Conservation (phyloP, 2,797 vertebrate species). For the Heterohyrax brucei region DNA sequence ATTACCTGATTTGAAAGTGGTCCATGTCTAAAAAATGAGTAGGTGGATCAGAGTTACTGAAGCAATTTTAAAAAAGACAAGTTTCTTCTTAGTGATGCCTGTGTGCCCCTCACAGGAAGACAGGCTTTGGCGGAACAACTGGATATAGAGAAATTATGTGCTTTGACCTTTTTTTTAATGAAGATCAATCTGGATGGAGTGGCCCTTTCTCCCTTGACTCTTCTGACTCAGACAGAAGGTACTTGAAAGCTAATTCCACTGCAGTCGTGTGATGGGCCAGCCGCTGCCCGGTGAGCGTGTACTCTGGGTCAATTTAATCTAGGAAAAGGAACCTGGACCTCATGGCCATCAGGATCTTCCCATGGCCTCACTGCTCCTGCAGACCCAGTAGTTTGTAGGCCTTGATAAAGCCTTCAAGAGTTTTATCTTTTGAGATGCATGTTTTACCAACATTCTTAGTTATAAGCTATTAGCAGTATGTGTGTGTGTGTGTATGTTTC, state of each 20-base stretch:
- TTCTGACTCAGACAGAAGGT: background rate
- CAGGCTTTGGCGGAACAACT: background rate
- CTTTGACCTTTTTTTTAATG: background rate
- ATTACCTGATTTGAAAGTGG: background rate
- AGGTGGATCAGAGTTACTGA: background rate
- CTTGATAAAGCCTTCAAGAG: background rate
- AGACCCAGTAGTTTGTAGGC: background rate
- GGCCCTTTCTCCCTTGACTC: background rate
- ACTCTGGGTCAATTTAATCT: rapidly evolving
- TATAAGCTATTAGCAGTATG: background rate
- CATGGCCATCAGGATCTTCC: rapidly evolving
- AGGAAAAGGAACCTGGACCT: background rate
- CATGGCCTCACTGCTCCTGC: background rate
- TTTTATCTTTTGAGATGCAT: background rate
- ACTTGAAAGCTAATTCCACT: background rate
- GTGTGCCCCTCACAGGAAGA: background rate
- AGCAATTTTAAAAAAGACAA: background rate
- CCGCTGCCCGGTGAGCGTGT: no score
- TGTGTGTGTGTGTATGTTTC: background rate
- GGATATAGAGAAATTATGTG: rapidly evolving
- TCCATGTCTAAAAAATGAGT: background rate
- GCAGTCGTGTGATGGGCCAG: rapidly evolving
- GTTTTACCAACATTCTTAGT: background rate
- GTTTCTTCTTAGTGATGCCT: background rate
- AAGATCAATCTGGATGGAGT: rapidly evolving